Percentiles rank a stretch among this genome's conserved stretches.
Evolutionary conservation across 2,113 vertebrate species (phyloP).

Genomic region (Carassius carassius): DNA sequence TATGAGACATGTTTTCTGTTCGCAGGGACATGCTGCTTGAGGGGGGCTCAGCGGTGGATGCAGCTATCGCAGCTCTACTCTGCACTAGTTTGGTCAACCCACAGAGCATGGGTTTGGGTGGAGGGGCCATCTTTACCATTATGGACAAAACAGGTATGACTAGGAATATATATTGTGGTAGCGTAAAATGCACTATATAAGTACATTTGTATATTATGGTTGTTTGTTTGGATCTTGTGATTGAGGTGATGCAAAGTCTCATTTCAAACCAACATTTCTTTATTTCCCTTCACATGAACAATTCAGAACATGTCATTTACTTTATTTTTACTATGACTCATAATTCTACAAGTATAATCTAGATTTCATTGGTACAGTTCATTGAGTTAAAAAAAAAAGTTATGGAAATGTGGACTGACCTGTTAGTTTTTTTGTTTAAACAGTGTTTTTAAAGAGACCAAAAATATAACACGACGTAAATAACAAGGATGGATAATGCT

Average conservation of each 20-base stretch:
- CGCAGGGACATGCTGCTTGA: slow-evolving; percentile 80
- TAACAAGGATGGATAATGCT: neutral
- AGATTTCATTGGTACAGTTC: neutral
- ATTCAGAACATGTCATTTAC: neutral
- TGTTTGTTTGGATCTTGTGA: neutral
- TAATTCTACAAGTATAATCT: neutral
- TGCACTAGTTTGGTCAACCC: slow-evolving; percentile 88
- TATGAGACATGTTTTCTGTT: neutral
- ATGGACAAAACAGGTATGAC: slow-evolving; percentile 81
- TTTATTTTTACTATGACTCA: neutral
- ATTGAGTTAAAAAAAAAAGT: too few species aligned
- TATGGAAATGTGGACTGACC: neutral
- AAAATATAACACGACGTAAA: neutral
- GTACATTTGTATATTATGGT: neutral
- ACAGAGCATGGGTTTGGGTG: slow-evolving; percentile 94
- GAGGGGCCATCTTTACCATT: slow-evolving; percentile 88
- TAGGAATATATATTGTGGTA: neutral
- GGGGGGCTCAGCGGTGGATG: slow-evolving; percentile 89
- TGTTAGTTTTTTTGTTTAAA: neutral
- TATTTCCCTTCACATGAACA: neutral
- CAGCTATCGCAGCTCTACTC: slow-evolving; percentile 87
- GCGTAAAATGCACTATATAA: neutral
- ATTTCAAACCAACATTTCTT: too few species aligned
- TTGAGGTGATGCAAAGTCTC: neutral
- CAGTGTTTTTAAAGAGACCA: neutral